Conservation (phyloP, 1,140 invertebrate species). For the Drosophila sucinea region DNA sequence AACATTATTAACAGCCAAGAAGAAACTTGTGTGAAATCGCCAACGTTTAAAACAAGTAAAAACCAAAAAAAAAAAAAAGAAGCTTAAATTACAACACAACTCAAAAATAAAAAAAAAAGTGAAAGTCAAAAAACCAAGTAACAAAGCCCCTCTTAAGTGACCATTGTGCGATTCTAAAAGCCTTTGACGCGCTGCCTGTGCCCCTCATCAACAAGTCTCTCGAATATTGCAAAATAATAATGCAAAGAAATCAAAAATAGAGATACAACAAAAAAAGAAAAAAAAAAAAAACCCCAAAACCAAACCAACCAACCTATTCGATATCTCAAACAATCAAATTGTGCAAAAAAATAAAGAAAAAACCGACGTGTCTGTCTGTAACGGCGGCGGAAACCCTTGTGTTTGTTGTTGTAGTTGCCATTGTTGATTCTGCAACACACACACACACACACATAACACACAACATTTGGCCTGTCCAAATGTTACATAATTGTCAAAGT, state of each 20-base stretch:
- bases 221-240: constrained; percentile 51
- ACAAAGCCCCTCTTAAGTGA: constrained; percentile 37
- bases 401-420: constrained; percentile 40
- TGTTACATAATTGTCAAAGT: constrained; percentile 78
- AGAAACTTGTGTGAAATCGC: constrained; percentile 40
- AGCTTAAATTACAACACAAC: neutral
- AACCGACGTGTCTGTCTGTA: constrained; percentile 30
- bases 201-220: constrained; percentile 25
- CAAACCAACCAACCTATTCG: constrained; percentile 5
- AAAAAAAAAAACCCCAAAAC: constrained; percentile 31
- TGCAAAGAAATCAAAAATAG: constrained; percentile 38
- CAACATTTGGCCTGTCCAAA: constrained; percentile 58
- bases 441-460: constrained; percentile 10
- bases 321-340: constrained; percentile 54
- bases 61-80: constrained; percentile 44
- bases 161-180: constrained; percentile 78
- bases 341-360: constrained; percentile 39
- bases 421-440: constrained; percentile 70
- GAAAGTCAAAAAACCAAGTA: constrained; percentile 58
- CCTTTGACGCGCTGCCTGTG: constrained; percentile 18
- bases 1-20: constrained; percentile 12
- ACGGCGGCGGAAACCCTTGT: constrained; percentile 57
- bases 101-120: constrained; percentile 31
- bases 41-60: constrained; percentile 13
- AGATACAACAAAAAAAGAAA: constrained; percentile 21